Conservation (phyloP, 2,888 invertebrate genomes). For the Drosophila fulvimacula region DNA sequence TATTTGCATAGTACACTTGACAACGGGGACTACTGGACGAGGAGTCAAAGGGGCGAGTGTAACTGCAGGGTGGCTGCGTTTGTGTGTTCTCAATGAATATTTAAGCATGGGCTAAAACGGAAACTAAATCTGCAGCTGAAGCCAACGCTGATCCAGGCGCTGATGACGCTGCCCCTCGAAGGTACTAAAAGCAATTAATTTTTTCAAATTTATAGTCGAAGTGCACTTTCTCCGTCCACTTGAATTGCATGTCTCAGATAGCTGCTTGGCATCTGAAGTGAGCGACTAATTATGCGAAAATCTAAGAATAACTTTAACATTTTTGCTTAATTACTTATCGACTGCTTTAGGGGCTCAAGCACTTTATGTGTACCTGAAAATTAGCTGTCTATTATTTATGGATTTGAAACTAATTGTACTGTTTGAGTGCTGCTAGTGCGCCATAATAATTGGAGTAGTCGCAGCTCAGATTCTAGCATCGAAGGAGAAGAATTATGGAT, state of each 20-base stretch:
- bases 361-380: background rate
- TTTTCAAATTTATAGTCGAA: slow-evolving; percentile 58
- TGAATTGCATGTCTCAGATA: slow-evolving; percentile 14
- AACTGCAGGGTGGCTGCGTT: slow-evolving; percentile 2
- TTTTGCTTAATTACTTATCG: slow-evolving; percentile 58
- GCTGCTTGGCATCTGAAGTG: slow-evolving; percentile 29
- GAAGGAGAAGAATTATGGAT: slow-evolving; percentile 27
- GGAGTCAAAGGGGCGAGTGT: background rate
- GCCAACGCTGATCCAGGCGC: slow-evolving; percentile 20
- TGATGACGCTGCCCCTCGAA: slow-evolving; percentile 18
- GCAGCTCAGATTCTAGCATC: slow-evolving; percentile 3
- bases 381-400: background rate
- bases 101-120: slow-evolving; percentile 53
- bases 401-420: background rate
- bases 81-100: slow-evolving; percentile 66
- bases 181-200: slow-evolving; percentile 77
- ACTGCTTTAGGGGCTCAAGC: slow-evolving; percentile 4
- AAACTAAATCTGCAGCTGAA: slow-evolving; percentile 25
- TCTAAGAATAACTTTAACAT: slow-evolving; percentile 18
- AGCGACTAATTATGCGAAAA: slow-evolving; percentile 68
- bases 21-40: slow-evolving; percentile 25
- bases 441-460: slow-evolving; percentile 3
- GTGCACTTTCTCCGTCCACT: slow-evolving; percentile 62
- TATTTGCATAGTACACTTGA: slow-evolving; percentile 72
- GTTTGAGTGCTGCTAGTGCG: background rate